These are phyloP conservation scores for Ligdia adustata DNA, from an alignment of 2,888 invertebrate genomes.

Conservation along the genomic window DNA sequence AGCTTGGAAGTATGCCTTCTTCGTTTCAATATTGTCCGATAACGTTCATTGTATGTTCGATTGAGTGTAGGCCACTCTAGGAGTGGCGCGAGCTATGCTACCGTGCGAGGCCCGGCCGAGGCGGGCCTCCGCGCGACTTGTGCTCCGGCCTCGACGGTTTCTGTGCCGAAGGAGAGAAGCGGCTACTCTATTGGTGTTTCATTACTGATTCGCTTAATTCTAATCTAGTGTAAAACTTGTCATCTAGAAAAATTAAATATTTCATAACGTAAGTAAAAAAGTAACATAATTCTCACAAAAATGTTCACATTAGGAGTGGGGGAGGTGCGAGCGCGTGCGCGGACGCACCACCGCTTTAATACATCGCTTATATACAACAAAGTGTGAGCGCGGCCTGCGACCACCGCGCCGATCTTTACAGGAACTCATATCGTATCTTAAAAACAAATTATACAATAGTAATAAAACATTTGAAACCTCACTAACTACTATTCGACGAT, in stretches of 20 bases:
- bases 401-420: constrained; percentile 74
- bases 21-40: constrained; percentile 81
- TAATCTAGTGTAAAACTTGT: constrained; percentile 83
- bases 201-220: constrained; percentile 82
- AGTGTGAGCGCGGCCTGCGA: constrained; percentile 62
- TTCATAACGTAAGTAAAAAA: constrained; percentile 77
- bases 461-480: constrained; percentile 84
- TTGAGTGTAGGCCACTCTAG: constrained; percentile 75
- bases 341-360: constrained; percentile 52
- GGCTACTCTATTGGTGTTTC: constrained; percentile 84
- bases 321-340: constrained; percentile 58
- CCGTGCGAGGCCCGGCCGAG: constrained; percentile 52
- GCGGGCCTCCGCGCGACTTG: constrained; percentile 44
- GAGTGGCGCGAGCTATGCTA: constrained; percentile 80
- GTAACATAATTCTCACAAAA: constrained; percentile 81
- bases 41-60: constrained; percentile 76
- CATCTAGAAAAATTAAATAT: constrained; percentile 77
- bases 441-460: constrained; percentile 82
- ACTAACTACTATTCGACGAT: constrained; percentile 83
- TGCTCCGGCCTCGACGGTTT: constrained; percentile 76
- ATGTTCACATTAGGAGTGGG: constrained; percentile 80
- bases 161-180: constrained; percentile 81
- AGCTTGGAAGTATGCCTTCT: constrained; percentile 82
- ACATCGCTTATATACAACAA: constrained; percentile 80
- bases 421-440: constrained; percentile 84